These are phyloP conservation scores for Euclidia mi DNA, from an alignment of 2,888 invertebrate species.

Conservation along the genomic window DNA sequence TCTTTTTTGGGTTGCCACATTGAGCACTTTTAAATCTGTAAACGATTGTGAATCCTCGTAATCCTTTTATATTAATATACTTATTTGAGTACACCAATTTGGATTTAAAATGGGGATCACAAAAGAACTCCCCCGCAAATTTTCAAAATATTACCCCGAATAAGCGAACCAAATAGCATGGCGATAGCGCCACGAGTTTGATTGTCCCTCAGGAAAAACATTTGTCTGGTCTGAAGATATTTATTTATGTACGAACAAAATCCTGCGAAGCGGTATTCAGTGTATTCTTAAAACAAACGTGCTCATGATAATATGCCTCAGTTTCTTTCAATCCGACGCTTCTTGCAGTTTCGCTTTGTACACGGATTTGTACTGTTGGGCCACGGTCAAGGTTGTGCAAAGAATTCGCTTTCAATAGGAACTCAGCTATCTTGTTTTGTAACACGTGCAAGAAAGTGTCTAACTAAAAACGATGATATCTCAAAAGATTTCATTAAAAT, in stretches of 20 bases:
- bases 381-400: constrained; percentile 9
- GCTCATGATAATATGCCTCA: constrained; percentile 1
- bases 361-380: neutral
- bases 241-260: neutral
- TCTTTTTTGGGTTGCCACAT: neutral
- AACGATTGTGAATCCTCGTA: constrained; percentile 1
- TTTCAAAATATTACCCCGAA: too few relatives aligned
- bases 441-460: constrained; percentile 38
- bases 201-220: neutral
- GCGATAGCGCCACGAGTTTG: neutral
- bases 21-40: constrained; percentile 9
- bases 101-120: too few relatives aligned
- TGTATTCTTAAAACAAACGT: neutral
- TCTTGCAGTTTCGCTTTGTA: constrained; percentile 1
- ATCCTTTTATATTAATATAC: constrained; percentile 9
- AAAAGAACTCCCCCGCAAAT: too few relatives aligned
- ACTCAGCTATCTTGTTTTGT: constrained; percentile 17
- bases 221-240: neutral
- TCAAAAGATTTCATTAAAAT: constrained; percentile 61
- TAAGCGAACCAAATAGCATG: too few relatives aligned
- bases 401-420: constrained; percentile 30
- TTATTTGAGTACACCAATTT: neutral
- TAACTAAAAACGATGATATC: constrained; percentile 53
- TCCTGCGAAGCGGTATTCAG: neutral
- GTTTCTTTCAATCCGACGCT: neutral